Evolutionary conservation across 2,888 invertebrate species (phyloP), one percentile per base, ranked within the genome.

Genomic region (Yponomeuta plumbellus): DNA sequence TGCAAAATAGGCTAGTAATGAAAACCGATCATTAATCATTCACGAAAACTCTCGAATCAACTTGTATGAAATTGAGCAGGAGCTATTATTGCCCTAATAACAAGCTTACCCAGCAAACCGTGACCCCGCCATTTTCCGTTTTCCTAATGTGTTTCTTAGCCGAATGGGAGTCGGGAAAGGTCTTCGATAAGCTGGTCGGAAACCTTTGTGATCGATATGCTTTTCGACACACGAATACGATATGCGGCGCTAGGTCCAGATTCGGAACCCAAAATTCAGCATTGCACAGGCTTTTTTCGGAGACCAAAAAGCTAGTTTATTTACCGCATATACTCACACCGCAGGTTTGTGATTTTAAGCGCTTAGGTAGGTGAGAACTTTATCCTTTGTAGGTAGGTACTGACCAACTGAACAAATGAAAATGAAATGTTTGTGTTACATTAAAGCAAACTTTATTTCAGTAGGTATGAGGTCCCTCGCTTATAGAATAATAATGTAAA

Each of bases 171-270:
- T 13, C 1, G 17, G 17, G 17, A 17, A 5, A 17, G 44, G 44
- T 52, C 44, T 52, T 17, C 17, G 17, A 5, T 17, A 52, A 13
- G 4, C 44, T 52, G 44, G 44, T 52, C 44, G 17, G 17, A 52
- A 52, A 52, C 44, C 44, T 52, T 52, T 52, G 44, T 52, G 44
- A 52, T 52, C 44, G 44, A 52, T 52, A 52, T 52, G 17, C 44
- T 52, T 8, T 17, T 52, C 17, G 44, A 17, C 44, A 17, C 44
- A 3, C 44, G 4, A 52, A 0, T 13, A 52, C 44, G 13, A 17
- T 17, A 17, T 52, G 34, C 34, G 34, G 34, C 34, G 34, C 34
- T 34, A 6, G 34, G 8, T 6, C 4, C 26, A 26, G 4, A 26
- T 26, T 26, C 5, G 2, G 5, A 4, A 26, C 26, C 5, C 26